phyloP scores from a whole-genome alignment of 2,797 vertebrate genomes.

The Sebastes miniatus region DNA sequence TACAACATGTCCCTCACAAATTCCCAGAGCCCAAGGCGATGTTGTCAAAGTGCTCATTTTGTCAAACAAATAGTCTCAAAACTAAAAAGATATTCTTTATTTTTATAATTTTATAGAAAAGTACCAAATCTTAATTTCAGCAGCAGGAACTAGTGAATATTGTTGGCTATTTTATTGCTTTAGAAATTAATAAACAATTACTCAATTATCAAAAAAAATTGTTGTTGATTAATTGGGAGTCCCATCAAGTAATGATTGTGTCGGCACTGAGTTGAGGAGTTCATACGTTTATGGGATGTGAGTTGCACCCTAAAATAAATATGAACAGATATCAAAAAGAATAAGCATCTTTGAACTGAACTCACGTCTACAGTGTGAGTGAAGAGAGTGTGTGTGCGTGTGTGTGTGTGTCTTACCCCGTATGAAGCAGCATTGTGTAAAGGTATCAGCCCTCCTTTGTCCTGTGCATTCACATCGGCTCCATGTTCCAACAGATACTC shows the following conservation, averaged over 20 bases:
- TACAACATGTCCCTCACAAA: too few species aligned
- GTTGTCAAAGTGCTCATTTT: background rate
- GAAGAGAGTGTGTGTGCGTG: background rate
- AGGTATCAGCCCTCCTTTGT: constrained; percentile 96
- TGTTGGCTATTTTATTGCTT: background rate
- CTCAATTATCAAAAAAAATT: background rate
- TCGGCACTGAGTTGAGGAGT: background rate
- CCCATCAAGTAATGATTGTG: background rate
- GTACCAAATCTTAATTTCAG: background rate
- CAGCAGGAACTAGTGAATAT: background rate
- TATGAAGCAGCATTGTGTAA: constrained; percentile 96
- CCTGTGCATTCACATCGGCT: constrained; percentile 95
- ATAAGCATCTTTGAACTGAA: background rate
- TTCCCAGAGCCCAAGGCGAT: too few species aligned
- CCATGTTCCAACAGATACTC: constrained; percentile 96
- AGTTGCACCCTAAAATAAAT: background rate
- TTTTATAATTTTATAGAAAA: background rate
- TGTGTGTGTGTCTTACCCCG: constrained; percentile 83
- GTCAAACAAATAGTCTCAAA: background rate
- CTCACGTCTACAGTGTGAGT: background rate
- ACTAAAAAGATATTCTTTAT: background rate
- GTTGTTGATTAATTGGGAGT: background rate
- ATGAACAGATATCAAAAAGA: background rate
- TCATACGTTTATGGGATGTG: background rate
- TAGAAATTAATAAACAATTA: background rate